Percentiles rank a stretch among this genome's conserved stretches.
phyloP scores from a whole-genome alignment of 2,888 invertebrate species.

The Deladenus siricidicola region DNA sequence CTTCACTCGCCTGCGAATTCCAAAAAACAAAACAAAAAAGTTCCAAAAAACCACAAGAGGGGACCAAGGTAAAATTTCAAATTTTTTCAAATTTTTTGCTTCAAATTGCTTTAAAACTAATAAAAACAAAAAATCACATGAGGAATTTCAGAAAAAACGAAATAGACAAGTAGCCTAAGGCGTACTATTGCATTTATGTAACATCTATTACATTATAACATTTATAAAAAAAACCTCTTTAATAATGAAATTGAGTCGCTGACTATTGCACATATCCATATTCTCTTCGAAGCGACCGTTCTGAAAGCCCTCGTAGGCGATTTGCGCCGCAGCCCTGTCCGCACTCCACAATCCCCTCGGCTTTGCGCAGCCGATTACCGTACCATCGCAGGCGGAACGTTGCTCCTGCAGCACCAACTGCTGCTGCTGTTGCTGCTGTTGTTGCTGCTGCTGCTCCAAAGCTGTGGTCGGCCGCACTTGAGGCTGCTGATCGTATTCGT shows the following conservation, averaged over 20 bases:
- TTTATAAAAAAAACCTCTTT: slow-evolving; percentile 27
- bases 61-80: no score
- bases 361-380: neutral
- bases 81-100: no score
- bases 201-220: neutral
- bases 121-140: no score
- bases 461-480: neutral
- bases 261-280: slow-evolving; percentile 47
- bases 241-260: slow-evolving; percentile 38
- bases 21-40: no score
- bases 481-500: slow-evolving; percentile 7
- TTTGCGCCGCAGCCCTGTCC: neutral
- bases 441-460: slow-evolving; percentile 9
- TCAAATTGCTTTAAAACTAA: no score
- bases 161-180: no score
- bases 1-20: no score
- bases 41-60: no score
- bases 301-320: neutral
- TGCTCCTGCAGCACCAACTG: no score
- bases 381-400: neutral
- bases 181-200: neutral
- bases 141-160: neutral
- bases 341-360: neutral
- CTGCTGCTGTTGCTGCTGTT: slow-evolving; percentile 1
- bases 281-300: neutral